phyloP scores from a whole-genome alignment of 2,113 vertebrate genomes.

The Apistogramma diplotaenia region DNA sequence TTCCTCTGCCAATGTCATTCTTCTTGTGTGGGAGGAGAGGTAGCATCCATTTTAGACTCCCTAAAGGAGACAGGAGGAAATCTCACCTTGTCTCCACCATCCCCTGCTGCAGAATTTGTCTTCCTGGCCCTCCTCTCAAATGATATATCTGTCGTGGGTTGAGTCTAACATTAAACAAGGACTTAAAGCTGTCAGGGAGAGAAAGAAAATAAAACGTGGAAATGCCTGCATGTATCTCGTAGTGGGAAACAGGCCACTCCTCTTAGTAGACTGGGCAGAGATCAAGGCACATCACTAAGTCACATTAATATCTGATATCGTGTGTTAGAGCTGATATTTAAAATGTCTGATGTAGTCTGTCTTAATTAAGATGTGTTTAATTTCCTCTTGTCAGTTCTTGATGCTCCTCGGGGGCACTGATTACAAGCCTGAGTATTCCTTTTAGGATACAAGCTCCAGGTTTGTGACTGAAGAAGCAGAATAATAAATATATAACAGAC shows the following conservation, averaged over 20 bases:
- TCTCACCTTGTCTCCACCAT: neutral
- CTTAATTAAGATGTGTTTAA: conserved; percentile 46
- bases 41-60: conserved; percentile 65
- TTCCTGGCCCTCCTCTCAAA: conserved; percentile 1
- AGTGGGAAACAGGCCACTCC: conserved; percentile 11
- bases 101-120: neutral
- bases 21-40: conserved; percentile 41
- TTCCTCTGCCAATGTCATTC: conserved; percentile 65
- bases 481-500: neutral
- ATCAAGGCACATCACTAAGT: conserved; percentile 30
- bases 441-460: conserved; percentile 3
- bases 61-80: conserved; percentile 21
- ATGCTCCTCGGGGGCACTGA: conserved; percentile 5
- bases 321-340: conserved; percentile 21
- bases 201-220: neutral
- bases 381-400: conserved; percentile 29
- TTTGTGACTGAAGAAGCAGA: neutral
- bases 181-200: conserved; percentile 6
- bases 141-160: neutral
- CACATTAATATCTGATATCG: conserved; percentile 41
- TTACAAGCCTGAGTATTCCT: conserved; percentile 22
- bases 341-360: conserved; percentile 22
- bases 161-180: conserved; percentile 3
- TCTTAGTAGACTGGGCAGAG: conserved; percentile 8
- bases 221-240: neutral